These are phyloP conservation scores for Charadrius vociferus DNA, from an alignment of 2,113 vertebrate species.

Conservation along the genomic window DNA sequence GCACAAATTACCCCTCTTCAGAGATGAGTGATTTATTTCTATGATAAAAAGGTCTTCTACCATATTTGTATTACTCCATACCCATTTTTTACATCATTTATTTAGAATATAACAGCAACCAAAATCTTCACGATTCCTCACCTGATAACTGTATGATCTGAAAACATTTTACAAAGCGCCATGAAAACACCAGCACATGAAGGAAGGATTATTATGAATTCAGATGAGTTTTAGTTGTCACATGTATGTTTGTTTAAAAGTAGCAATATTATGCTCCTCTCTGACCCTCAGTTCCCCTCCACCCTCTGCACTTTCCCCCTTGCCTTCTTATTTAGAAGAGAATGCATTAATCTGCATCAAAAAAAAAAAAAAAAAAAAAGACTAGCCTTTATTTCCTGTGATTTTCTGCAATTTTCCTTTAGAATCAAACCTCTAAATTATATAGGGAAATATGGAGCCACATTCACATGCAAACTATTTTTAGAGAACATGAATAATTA, in stretches of 20 bases:
- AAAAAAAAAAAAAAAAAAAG: background rate
- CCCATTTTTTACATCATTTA: background rate
- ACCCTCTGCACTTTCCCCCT: background rate
- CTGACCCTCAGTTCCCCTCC: background rate
- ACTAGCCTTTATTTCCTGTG: constrained; percentile 12
- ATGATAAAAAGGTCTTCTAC: background rate
- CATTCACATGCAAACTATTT: constrained; percentile 74
- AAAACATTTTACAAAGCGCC: background rate
- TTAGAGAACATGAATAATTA: constrained; percentile 76
- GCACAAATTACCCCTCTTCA: background rate
- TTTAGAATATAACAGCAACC: background rate
- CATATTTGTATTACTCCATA: background rate
- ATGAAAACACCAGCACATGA: background rate
- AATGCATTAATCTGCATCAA: background rate
- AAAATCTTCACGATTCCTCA: background rate
- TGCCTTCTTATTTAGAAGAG: background rate
- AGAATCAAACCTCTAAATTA: constrained; percentile 63
- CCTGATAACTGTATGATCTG: background rate
- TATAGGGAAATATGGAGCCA: constrained; percentile 54
- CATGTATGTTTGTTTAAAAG: background rate
- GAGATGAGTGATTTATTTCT: background rate
- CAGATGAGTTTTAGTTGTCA: background rate
- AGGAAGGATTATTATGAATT: background rate
- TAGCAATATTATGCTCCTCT: background rate
- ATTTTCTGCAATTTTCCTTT: constrained; percentile 54